Percentiles rank a stretch among this genome's conserved stretches.
phyloP scores from a whole-genome alignment of 2,797 vertebrate species.

The Lagocephalus sceleratus region DNA sequence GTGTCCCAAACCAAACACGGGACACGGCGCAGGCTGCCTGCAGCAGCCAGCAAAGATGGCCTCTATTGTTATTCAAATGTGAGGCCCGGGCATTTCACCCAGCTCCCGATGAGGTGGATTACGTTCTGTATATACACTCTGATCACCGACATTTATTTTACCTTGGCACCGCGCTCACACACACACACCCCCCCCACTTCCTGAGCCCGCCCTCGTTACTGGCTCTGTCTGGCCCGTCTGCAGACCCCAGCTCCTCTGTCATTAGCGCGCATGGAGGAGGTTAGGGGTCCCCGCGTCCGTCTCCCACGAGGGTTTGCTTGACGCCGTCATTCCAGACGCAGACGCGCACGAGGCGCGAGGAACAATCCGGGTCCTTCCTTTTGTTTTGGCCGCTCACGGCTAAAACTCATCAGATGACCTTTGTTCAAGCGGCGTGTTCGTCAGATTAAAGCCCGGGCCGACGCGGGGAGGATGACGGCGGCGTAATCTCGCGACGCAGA shows the following conservation, averaged over 20 bases:
- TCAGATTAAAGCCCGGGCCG: too few species aligned
- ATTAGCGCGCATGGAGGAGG: constrained; percentile 43
- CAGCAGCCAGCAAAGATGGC: constrained; percentile 45
- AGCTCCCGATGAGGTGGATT: constrained; percentile 34
- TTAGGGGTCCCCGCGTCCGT: constrained; percentile 16
- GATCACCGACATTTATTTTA: constrained; percentile 43
- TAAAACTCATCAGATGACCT: too few species aligned
- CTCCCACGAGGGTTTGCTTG: constrained; percentile 27
- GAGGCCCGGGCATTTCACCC: constrained; percentile 28
- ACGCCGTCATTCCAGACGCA: constrained; percentile 19
- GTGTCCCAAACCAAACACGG: constrained; percentile 62
- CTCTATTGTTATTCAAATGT: constrained; percentile 71
- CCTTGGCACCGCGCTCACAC: constrained; percentile 25
- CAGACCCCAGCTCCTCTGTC: constrained; percentile 40
- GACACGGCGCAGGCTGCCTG: constrained; percentile 52
- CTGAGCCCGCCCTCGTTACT: constrained; percentile 36
- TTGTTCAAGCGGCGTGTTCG: too few species aligned
- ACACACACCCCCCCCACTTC: too few species aligned
- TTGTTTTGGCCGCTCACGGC: too few species aligned
- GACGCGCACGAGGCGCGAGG: too few species aligned
- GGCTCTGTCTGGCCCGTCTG: constrained; percentile 20
- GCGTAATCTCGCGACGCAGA: too few species aligned
- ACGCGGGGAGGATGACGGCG: too few species aligned
- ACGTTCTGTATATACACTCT: constrained; percentile 27
- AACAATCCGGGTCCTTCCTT: too few species aligned